Conservation (phyloP, 2,888 invertebrate genomes). For the Eristalis tenax region DNA sequence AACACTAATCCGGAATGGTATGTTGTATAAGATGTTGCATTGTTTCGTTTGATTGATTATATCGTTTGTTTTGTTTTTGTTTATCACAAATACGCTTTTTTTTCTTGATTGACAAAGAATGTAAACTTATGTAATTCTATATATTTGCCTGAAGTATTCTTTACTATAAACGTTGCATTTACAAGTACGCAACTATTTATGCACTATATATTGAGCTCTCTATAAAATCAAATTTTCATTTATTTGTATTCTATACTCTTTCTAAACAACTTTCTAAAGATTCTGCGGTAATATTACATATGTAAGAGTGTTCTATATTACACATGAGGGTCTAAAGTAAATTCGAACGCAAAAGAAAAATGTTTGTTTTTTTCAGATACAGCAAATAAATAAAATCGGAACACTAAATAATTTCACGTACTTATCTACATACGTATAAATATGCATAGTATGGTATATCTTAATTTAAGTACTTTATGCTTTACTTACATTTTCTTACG, state of each 20-base stretch:
- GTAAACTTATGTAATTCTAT: slow-evolving; percentile 30
- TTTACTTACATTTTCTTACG: slow-evolving; percentile 79
- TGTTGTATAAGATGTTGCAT: slow-evolving; percentile 15
- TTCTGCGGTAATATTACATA: slow-evolving; percentile 5
- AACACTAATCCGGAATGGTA: neutral
- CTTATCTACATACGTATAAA: slow-evolving; percentile 68
- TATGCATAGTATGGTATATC: slow-evolving; percentile 65
- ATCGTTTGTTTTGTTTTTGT: slow-evolving; percentile 48
- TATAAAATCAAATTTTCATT: slow-evolving; percentile 9
- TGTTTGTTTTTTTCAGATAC: neutral
- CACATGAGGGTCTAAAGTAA: neutral
- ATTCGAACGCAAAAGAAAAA: neutral
- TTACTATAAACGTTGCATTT: neutral
- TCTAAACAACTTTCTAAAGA: neutral
- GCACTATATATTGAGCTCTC: slow-evolving; percentile 5
- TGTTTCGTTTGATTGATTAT: slow-evolving; percentile 5
- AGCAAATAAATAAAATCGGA: slow-evolving; percentile 17
- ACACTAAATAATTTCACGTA: slow-evolving; percentile 72
- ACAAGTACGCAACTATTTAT: slow-evolving; percentile 1
- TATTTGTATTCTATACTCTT: neutral
- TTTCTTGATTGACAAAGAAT: slow-evolving; percentile 66
- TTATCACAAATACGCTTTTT: slow-evolving; percentile 70
- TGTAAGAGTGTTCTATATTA: neutral
- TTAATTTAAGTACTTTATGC: slow-evolving; percentile 74
- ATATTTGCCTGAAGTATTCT: slow-evolving; percentile 43